These are phyloP conservation scores for Propithecus deckenii DNA, from an alignment of 2,797 vertebrate species.

Conservation along the genomic window DNA sequence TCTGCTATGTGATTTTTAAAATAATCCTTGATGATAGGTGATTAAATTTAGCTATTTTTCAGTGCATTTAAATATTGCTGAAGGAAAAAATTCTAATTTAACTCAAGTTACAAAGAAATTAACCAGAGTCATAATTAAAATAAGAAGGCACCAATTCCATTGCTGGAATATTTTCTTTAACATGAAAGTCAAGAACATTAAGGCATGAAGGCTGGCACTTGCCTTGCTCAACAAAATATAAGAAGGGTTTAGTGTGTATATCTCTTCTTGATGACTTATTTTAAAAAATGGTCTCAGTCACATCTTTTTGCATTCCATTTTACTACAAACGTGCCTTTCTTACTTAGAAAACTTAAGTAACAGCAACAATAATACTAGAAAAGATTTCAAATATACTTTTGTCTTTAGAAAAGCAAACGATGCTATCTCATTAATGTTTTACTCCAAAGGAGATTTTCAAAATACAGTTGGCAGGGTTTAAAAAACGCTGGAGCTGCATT, in stretches of 20 bases:
- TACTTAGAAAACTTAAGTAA: not conserved
- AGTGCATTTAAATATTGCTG: not conserved
- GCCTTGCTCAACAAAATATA: not conserved
- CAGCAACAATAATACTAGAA: not conserved
- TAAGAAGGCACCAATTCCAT: not conserved
- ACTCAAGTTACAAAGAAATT: not conserved
- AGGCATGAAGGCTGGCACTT: no score
- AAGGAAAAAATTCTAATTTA: not conserved
- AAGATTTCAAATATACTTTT: not conserved
- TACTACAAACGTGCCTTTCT: not conserved
- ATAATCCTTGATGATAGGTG: not conserved
- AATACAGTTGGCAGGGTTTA: conserved; percentile 61
- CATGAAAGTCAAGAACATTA: not conserved
- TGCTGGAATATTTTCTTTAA: not conserved
- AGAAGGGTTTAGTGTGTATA: no score
- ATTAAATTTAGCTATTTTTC: not conserved
- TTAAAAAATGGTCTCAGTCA: not conserved
- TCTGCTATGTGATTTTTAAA: not conserved
- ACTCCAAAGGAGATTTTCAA: conserved; percentile 60
- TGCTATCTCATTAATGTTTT: conserved; percentile 53
- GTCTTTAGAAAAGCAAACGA: conserved; percentile 30
- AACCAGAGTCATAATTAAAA: not conserved
- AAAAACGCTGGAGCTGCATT: conserved; percentile 49
- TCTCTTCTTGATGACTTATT: not conserved
- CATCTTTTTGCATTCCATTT: not conserved